Conservation (phyloP, 1,140 invertebrate genomes). For the Trachymyrmex cornetzi region DNA sequence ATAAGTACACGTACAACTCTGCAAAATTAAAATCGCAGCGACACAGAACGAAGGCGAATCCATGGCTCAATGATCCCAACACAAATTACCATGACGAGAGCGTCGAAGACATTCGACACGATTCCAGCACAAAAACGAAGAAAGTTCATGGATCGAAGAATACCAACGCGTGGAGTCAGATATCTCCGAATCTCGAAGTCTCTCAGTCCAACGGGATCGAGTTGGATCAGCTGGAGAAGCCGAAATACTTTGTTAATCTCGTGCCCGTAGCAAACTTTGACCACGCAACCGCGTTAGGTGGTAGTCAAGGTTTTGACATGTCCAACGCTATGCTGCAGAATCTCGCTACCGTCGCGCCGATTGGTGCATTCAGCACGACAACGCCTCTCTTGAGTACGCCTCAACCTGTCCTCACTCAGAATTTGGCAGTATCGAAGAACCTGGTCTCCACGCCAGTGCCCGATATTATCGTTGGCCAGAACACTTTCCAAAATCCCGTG, state of each 20-base stretch:
- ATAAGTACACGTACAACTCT: conserved; percentile 65
- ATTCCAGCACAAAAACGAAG: conserved; percentile 51
- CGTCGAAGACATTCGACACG: conserved; percentile 68
- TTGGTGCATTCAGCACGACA: conserved; percentile 38
- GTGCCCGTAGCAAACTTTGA: conserved; percentile 83
- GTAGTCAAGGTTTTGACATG: conserved; percentile 84
- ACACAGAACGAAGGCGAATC: conserved; percentile 73
- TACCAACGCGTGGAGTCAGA: conserved; percentile 79
- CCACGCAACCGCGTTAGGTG: conserved; percentile 83
- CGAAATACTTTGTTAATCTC: conserved; percentile 82
- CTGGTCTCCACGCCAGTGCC: conserved; percentile 74
- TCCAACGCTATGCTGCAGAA: conserved; percentile 82
- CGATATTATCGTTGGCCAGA: conserved; percentile 84
- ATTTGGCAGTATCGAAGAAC: conserved; percentile 20
- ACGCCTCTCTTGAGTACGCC: conserved; percentile 74
- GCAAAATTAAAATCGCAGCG: conserved; percentile 75
- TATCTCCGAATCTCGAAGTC: conserved; percentile 79
- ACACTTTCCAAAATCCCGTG: conserved; percentile 78
- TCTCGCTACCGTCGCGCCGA: conserved; percentile 76
- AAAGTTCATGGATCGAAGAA: conserved; percentile 32
- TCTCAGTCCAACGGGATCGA: conserved; percentile 80
- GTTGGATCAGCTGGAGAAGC: conserved; percentile 82
- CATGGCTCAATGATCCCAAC: conserved; percentile 77
- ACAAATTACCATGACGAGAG: conserved; percentile 73
- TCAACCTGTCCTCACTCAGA: conserved; percentile 61